phyloP scores from a whole-genome alignment of 1,140 invertebrate genomes.

The Melipona quadrifasciata region DNA sequence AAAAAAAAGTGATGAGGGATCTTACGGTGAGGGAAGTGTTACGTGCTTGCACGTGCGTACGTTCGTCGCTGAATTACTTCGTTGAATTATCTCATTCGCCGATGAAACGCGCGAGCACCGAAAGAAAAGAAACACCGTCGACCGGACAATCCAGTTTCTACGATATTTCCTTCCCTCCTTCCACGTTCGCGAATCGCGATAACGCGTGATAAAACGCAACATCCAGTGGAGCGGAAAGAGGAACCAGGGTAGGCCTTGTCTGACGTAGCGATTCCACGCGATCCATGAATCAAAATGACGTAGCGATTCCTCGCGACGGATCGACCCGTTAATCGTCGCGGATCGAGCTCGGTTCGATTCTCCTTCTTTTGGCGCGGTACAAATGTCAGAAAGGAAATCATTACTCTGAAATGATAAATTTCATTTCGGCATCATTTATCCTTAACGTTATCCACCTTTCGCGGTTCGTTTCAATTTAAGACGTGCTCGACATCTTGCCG shows the following conservation, averaged over 20 bases:
- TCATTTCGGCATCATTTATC: not conserved
- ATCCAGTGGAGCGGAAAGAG: not conserved
- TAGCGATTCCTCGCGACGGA: not conserved
- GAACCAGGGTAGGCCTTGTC: not conserved
- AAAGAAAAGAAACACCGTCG: not conserved
- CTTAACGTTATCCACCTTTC: not conserved
- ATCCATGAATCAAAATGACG: not conserved
- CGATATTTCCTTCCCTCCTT: not conserved
- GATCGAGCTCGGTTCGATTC: not conserved
- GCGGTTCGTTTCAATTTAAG: not conserved
- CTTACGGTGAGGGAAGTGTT: no score
- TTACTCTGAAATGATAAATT: not conserved
- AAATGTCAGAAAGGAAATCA: not conserved
- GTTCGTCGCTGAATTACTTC: not conserved
- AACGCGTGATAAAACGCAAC: conserved; percentile 11
- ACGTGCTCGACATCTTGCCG: no score
- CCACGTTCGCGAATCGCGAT: not conserved
- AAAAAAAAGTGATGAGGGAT: no score
- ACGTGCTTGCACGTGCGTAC: not conserved
- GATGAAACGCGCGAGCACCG: not conserved
- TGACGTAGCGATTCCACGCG: not conserved
- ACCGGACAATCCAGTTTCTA: conserved; percentile 13
- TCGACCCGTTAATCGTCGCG: not conserved
- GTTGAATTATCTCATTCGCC: not conserved
- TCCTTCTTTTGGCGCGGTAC: not conserved